Evolutionary conservation across 2,113 vertebrate species (phyloP).

Genomic region (Echinops telfairi): DNA sequence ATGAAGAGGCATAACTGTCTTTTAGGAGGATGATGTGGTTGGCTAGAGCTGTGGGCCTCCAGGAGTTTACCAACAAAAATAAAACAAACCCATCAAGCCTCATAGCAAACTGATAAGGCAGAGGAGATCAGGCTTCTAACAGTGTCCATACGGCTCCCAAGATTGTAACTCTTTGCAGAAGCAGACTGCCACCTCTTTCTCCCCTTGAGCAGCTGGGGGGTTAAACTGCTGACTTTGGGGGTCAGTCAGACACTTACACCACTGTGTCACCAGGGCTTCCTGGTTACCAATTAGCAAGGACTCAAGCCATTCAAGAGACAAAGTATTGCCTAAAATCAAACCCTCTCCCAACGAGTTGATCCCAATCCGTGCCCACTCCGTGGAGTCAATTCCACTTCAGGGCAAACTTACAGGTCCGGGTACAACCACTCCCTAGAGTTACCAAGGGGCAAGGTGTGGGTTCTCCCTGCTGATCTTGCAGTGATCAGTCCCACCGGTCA

Average conservation of each 20-base stretch:
- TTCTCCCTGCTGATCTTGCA: too few species aligned
- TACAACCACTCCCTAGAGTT: too few species aligned
- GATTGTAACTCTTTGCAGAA: neutral
- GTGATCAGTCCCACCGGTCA: too few species aligned
- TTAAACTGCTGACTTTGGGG: neutral
- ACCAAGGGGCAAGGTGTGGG: too few species aligned
- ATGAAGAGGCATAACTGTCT: neutral
- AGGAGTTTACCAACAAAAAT: slow-evolving; percentile 10
- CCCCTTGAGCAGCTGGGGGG: neutral
- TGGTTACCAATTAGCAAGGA: neutral
- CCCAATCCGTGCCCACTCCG: too few species aligned
- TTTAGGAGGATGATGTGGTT: neutral
- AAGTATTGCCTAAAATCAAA: neutral
- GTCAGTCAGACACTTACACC: neutral
- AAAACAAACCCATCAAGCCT: neutral
- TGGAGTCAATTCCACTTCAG: too few species aligned
- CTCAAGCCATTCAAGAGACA: neutral
- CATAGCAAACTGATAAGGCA: neutral
- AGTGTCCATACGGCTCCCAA: neutral
- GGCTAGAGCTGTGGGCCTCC: slow-evolving; percentile 4
- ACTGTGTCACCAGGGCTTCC: neutral
- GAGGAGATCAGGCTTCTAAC: neutral
- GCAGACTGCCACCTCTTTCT: neutral
- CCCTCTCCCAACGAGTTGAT: too few species aligned
- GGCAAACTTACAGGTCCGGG: too few species aligned